phyloP scores from a whole-genome alignment of 2,113 vertebrate genomes.

The Daboia siamensis region DNA sequence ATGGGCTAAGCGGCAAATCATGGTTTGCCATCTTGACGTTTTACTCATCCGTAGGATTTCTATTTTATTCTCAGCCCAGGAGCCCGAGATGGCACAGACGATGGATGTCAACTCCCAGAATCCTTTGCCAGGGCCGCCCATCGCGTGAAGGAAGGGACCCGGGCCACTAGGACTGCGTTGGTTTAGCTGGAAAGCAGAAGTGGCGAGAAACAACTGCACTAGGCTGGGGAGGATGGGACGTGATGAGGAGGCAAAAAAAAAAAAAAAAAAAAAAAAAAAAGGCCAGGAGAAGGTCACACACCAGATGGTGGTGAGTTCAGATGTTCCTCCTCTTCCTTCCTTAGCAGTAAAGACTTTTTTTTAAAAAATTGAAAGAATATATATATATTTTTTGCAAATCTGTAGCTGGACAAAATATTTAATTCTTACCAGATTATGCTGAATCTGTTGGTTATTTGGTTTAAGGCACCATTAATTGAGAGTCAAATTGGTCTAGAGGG shows the following conservation, averaged over 20 bases:
- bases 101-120: background rate
- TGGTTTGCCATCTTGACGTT: background rate
- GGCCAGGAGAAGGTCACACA: background rate
- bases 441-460: background rate
- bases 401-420: background rate
- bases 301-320: background rate
- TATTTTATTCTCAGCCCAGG: background rate
- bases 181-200: background rate
- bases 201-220: background rate
- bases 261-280: background rate
- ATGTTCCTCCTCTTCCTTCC: background rate
- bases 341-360: background rate
- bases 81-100: background rate
- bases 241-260: background rate
- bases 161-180: background rate
- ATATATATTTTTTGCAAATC: background rate
- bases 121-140: background rate
- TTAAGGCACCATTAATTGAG: background rate
- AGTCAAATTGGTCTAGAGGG: too few relatives aligned
- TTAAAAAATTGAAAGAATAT: background rate
- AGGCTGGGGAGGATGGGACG: background rate
- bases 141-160: background rate
- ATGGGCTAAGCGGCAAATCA: background rate
- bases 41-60: background rate
- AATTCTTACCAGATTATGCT: background rate